These are phyloP conservation scores for Smutsia temminckii DNA, from an alignment of 2,797 vertebrate species.

Conservation along the genomic window DNA sequence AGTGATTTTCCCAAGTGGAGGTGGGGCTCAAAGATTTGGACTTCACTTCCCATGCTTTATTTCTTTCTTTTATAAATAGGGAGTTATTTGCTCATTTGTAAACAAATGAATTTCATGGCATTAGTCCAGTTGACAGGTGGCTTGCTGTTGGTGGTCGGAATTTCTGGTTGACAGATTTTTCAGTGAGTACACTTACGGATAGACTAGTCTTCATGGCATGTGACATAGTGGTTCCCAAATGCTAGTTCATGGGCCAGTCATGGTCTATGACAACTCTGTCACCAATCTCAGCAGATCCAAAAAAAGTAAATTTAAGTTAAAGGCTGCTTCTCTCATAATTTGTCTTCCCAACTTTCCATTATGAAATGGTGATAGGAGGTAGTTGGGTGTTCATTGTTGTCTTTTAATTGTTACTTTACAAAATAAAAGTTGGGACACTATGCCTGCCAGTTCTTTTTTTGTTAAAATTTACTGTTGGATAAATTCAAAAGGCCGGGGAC, in stretches of 20 bases:
- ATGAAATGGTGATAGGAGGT: neutral
- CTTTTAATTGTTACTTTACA: conserved; percentile 18
- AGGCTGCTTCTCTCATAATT: neutral
- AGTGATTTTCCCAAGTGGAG: neutral
- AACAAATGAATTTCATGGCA: neutral
- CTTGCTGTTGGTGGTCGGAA: neutral
- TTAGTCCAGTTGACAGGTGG: neutral
- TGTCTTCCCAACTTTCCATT: conserved; percentile 25
- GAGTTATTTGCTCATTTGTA: neutral
- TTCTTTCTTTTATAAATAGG: neutral
- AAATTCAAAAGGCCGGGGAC: conserved; percentile 38
- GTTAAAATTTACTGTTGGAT: conserved; percentile 37
- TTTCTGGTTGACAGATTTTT: conserved; percentile 13
- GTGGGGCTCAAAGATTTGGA: neutral
- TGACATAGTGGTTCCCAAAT: neutral
- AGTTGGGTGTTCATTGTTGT: neutral
- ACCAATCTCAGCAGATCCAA: neutral
- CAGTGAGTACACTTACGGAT: neutral
- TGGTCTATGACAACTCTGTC: neutral
- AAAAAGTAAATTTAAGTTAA: conserved; percentile 36
- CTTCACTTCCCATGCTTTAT: neutral
- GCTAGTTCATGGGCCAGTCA: neutral
- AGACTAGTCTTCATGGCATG: neutral
- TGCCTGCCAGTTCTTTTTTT: neutral
- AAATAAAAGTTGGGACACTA: conserved; percentile 34